Evolutionary conservation across 2,113 vertebrate species (phyloP).

Genomic region (Cyprinodon tularosa): DNA sequence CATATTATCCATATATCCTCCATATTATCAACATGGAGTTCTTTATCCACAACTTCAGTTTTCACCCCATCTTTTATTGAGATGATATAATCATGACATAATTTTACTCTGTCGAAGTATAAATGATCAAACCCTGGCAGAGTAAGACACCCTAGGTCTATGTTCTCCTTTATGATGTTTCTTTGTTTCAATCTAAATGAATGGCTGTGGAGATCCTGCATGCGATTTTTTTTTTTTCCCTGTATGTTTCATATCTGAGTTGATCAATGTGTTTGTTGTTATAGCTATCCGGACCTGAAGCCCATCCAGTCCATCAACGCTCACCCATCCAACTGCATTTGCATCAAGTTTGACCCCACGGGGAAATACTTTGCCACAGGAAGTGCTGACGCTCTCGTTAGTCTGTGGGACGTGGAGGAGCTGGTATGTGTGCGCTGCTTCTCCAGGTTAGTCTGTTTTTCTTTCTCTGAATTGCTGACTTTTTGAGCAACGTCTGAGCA

Average conservation of each 20-base stretch:
- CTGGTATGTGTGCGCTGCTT: constrained; percentile 97
- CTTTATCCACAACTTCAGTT: no score
- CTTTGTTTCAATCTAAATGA: background rate
- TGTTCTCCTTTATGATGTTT: background rate
- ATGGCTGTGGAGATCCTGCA: background rate
- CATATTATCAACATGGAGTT: no score
- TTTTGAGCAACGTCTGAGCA: background rate
- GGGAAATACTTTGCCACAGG: constrained; percentile 98
- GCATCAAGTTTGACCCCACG: constrained; percentile 97
- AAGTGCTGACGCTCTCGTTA: constrained; percentile 95
- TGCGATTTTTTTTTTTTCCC: background rate
- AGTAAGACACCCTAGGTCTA: background rate
- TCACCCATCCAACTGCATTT: constrained; percentile 99
- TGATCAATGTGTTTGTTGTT: background rate
- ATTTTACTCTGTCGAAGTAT: background rate
- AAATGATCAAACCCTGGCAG: background rate
- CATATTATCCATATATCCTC: no score
- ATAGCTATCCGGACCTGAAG: constrained; percentile 96
- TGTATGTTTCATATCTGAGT: background rate
- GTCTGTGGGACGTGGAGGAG: constrained; percentile 96
- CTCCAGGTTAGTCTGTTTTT: constrained; percentile 82
- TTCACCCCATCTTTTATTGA: no score
- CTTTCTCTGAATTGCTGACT: background rate
- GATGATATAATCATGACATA: background rate
- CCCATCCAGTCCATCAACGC: constrained; percentile 98